Evolutionary conservation across 2,113 vertebrate genomes (phyloP), one percentile per base, ranked within the genome.

Genomic region (Fulica atra): DNA sequence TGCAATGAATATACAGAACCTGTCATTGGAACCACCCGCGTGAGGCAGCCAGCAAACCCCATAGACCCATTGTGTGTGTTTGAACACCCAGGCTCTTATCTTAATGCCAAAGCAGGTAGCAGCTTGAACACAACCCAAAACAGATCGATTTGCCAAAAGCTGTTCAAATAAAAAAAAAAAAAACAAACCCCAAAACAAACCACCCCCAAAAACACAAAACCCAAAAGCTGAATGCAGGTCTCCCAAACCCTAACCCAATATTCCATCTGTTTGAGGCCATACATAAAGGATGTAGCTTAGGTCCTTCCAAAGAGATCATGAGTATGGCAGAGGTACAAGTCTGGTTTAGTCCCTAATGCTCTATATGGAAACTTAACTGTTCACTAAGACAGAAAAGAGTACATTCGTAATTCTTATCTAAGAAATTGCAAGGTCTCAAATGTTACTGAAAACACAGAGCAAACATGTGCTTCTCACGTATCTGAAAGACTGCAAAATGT

Each of bases 391-490:
- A 66, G 46, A 81, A 81, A 64, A 7, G 12, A 90, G 10, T 36
- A 93, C 65, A 36, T 33, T 54, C 50, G 64, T 9, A 86, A 31
- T 81, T 89, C 11, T 51, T 51, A 76, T 36, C 76, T 64, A 77
- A 87, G 61, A 80, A 57, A 54, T 13, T 13, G 3, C 12, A 56
- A 60, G 7, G 48, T 81, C 42, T 73, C 31, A 46, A 79, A 46
- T 28, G 21, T 23, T 42, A 33, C 24, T 81, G 57, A 86, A 91
- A 88, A 9, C 35, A 60, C 10, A 17, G 16, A 57, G 54, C 6
- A 69, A 33, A 73, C 16, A 59, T 1, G 21, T 0, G 0, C 11
- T 48, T 81, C 24, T 6, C 16, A 7, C 16, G 4, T 35, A 65
- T 2, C 13, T 24, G 20, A 79, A 68, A 74, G 63, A 78, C 9